Base-by-base conservation (phyloP, 37 sponge, comb jelly and placozoan species). In the Agelas oroides region DNA sequence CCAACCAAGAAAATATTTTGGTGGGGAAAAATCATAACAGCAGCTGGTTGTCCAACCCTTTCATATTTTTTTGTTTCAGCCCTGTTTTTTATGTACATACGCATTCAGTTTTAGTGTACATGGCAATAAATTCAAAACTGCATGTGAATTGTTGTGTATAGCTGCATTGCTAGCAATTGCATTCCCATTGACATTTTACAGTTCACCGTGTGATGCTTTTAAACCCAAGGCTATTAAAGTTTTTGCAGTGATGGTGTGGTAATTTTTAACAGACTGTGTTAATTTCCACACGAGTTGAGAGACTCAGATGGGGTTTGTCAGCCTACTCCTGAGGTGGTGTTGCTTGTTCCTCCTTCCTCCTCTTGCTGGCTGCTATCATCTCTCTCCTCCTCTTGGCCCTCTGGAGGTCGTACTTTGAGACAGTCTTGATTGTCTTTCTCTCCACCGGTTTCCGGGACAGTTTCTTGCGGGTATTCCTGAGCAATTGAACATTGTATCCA, bases 381-480 rank as follows among this genome's bases (percentile, higher is more conserved):
- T 76, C 86, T 66, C 56, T 91, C 56, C 61, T 89, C 53, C 84
- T 94, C 66, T 21, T 80, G 5, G 90, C 80, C 27, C 72, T 83
- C 77, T 94, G 84, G 18, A 86, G 53, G 76, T 97, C 97, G 70
- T 97, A 97, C 64, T 87, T 86, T 11, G 92, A 73, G 33, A 63
- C 84, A 23, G 97, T 94, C 59, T 87, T 86, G 73, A 97, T 86
- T 17, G 36, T 59, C 24, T 79, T 53, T 53, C 97, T 57, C 24
- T 80, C 71, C 14, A 86, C 40, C 27, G 95, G 95, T 28, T 71
- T 94, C 80, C 84, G 87, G 30, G 89, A 71, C 34, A 92, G 68
- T 77, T 83, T 80, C 65, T 86, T 91, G 0, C 79, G 69, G 11
- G 89, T 82, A 20, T 85, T 90, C 63, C 94, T 91, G 40, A n/a